Evolutionary conservation across 2,888 invertebrate species (phyloP).

Genomic region (Ernsta delagoae): DNA sequence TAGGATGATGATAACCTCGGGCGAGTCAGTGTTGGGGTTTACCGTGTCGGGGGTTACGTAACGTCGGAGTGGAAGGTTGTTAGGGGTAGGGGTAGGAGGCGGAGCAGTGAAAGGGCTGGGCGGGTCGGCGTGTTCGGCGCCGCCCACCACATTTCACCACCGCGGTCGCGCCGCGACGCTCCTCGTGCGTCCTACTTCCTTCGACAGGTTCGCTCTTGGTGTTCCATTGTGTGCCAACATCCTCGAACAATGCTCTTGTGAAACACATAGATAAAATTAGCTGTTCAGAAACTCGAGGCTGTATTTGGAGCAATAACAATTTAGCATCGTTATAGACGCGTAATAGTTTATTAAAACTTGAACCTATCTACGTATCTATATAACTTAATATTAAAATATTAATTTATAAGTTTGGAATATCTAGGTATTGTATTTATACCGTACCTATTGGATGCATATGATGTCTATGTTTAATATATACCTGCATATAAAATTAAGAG

Average conservation of each 20-base stretch:
- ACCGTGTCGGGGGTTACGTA: slow-evolving; percentile 66
- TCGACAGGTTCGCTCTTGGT: slow-evolving; percentile 76
- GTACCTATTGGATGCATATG: no score
- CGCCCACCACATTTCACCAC: slow-evolving; percentile 82
- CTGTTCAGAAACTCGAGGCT: slow-evolving; percentile 34
- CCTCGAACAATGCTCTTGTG: slow-evolving; percentile 77
- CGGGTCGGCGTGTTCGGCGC: slow-evolving; percentile 78
- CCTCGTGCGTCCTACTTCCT: slow-evolving; percentile 76
- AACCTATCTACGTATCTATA: background rate
- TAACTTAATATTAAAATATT: no score
- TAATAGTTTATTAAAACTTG: slow-evolving; percentile 10
- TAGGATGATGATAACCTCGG: no score
- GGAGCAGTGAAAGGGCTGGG: slow-evolving; percentile 82
- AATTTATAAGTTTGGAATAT: no score
- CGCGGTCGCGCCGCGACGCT: slow-evolving; percentile 56
- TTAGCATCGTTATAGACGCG: slow-evolving; percentile 17
- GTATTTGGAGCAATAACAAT: slow-evolving; percentile 36
- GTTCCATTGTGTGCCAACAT: slow-evolving; percentile 78
- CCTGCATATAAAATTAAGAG: no score
- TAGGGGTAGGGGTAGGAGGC: slow-evolving; percentile 67
- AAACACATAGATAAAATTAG: slow-evolving; percentile 77
- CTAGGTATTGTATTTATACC: no score
- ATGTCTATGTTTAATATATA: no score
- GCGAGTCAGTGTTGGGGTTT: slow-evolving; percentile 64
- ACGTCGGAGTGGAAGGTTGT: slow-evolving; percentile 64